Conservation (phyloP, 2,888 invertebrate species). For the Oxystoma pomonae region DNA sequence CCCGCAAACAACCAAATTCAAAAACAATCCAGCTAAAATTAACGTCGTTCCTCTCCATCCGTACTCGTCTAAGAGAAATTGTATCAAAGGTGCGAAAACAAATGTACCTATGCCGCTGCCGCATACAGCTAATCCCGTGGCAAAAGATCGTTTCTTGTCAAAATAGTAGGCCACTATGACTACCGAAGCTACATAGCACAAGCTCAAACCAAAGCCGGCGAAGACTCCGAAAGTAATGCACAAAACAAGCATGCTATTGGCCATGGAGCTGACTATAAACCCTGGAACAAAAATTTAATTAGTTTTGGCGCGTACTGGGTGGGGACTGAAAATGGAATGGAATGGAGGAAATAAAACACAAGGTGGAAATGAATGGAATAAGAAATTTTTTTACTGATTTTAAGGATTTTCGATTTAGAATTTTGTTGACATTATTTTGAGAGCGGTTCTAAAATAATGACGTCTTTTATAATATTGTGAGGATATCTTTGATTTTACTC, state of each 20-base stretch:
- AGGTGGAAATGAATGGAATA: too few relatives aligned
- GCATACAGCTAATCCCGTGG: constrained; percentile 82
- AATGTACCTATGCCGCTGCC: constrained; percentile 88
- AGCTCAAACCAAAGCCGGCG: constrained; percentile 78
- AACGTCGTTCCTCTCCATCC: constrained; percentile 81
- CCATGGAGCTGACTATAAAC: constrained; percentile 72
- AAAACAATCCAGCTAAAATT: constrained; percentile 74
- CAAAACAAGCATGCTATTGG: constrained; percentile 70
- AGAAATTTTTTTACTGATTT: too few relatives aligned
- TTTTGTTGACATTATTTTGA: too few relatives aligned
- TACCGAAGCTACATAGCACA: constrained; percentile 87
- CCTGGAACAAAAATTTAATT: constrained; percentile 44
- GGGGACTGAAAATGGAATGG: too few relatives aligned
- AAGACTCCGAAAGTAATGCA: constrained; percentile 80
- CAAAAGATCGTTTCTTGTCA: constrained; percentile 77
- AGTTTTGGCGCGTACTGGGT: too few relatives aligned
- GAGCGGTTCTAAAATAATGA: too few relatives aligned
- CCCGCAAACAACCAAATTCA: constrained; percentile 79
- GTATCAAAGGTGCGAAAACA: constrained; percentile 77
- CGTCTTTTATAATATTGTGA: too few relatives aligned
- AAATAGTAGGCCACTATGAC: constrained; percentile 90
- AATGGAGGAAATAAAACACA: too few relatives aligned
- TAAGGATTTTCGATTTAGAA: too few relatives aligned
- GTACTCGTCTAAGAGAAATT: constrained; percentile 68
- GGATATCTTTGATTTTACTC: too few relatives aligned